phyloP scores from a whole-genome alignment of 2,888 invertebrate genomes.

The Proisotoma minuta region DNA sequence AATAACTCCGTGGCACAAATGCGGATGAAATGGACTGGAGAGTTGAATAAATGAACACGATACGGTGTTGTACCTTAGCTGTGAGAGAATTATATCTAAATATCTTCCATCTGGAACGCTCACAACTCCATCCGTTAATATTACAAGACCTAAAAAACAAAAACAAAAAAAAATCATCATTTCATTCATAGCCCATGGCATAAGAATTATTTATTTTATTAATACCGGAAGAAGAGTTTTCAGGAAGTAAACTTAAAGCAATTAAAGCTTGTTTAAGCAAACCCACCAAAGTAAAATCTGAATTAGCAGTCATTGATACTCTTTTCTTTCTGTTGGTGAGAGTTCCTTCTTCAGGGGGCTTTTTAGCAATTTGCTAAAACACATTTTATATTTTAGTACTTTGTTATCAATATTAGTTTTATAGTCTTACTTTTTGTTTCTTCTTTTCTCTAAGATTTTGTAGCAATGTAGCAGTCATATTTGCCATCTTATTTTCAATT shows the following conservation, averaged over 20 bases:
- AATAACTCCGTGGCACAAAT: constrained; percentile 64
- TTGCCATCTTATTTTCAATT: constrained; percentile 42
- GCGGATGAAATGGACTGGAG: constrained; percentile 63
- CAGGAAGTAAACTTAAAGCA: constrained; percentile 67
- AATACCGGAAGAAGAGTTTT: constrained; percentile 69
- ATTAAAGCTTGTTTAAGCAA: constrained; percentile 72
- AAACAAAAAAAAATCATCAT: background rate
- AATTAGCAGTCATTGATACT: constrained; percentile 57
- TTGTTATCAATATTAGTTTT: too few relatives aligned
- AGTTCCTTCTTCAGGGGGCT: background rate
- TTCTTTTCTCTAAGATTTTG: constrained; percentile 10
- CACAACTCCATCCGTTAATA: constrained; percentile 70
- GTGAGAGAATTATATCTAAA: constrained; percentile 66
- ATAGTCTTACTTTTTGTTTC: too few relatives aligned
- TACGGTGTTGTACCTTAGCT: constrained; percentile 67
- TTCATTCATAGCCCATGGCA: background rate
- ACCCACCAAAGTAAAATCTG: constrained; percentile 69
- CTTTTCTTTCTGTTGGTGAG: constrained; percentile 36
- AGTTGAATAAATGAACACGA: constrained; percentile 71
- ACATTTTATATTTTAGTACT: background rate
- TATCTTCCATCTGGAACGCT: constrained; percentile 66
- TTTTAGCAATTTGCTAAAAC: constrained; percentile 22
- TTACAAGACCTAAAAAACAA: constrained; percentile 61
- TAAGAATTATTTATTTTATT: background rate
- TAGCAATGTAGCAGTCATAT: constrained; percentile 22